Conservation (phyloP, 2,797 vertebrate genomes). For the Xerus rutilus region DNA sequence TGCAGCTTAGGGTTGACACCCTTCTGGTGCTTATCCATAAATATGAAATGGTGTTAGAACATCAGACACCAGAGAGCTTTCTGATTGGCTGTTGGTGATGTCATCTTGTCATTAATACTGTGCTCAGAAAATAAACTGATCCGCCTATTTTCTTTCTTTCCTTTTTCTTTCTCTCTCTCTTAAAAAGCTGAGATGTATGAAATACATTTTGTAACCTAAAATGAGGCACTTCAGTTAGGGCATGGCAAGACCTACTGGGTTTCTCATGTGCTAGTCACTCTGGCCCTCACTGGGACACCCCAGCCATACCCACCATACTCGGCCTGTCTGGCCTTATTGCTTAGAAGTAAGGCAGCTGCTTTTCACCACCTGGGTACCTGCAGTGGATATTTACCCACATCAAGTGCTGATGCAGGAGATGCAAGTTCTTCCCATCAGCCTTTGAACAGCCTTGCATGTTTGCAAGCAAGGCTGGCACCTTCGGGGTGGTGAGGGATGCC, state of each 20-base stretch:
- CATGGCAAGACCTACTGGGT: neutral
- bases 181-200: conserved; percentile 60
- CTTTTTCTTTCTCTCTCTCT: conserved; percentile 53
- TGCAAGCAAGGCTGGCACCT: neutral
- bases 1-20: conserved; percentile 84
- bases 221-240: conserved; percentile 50
- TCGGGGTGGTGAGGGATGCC: neutral
- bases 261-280: conserved; percentile 8
- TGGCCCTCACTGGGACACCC: conserved; percentile 27
- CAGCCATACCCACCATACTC: neutral
- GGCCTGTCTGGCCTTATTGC: conserved; percentile 35
- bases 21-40: conserved; percentile 86
- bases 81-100: conserved; percentile 86
- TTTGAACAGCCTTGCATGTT: neutral
- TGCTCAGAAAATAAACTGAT: conserved; percentile 81
- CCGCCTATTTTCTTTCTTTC: conserved; percentile 76
- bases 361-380: conserved; percentile 57
- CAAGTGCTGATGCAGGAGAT: conserved; percentile 43
- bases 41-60: conserved; percentile 85
- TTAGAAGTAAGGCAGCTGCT: conserved; percentile 1
- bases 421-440: conserved; percentile 55
- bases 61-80: conserved; percentile 76
- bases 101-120: conserved; percentile 86
- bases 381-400: conserved; percentile 56
- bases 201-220: conserved; percentile 74